Evolutionary conservation across 2,113 vertebrate genomes (phyloP), one percentile per base, ranked within the genome.

Genomic region (Dendrocopos noguchii): DNA sequence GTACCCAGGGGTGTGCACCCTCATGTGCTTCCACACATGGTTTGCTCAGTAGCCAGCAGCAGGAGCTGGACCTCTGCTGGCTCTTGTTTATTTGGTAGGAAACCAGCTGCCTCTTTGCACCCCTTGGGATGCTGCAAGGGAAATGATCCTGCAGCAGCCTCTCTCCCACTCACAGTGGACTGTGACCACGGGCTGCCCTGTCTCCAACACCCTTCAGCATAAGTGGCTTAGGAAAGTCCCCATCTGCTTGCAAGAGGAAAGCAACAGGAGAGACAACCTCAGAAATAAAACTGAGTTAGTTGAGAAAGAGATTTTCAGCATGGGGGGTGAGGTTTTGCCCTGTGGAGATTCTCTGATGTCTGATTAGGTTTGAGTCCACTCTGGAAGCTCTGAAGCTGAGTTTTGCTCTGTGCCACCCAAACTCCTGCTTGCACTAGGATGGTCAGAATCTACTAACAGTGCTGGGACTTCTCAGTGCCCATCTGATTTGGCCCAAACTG

Each of bases 141-240:
- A 24, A 57, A 47, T 28, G 27, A 59, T 12, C 31, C 22, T 0
- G 1, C 27, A 15, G 36, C 21, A 50, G 0, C 17, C 15, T 17
- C 64, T 66, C 10, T 68, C n/a, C 55, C 14, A 28, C 42, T 60
- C 6, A 0, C 53, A 53, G 15, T 0, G 0, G 17, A 12, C 55
- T 1, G 0, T 19, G 65, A 15, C 28, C 1, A 0, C 19, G 55
- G 33, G 11, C 34, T 29, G 5, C 56, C 25, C 24, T 64, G 15
- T 12, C 22, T 50, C 53, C 0, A 2, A 28, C 3, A 19, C 15
- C 39, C 39, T 86, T 77, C n/a, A 53, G 36, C 22, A 39, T 14
- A 31, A 82, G 33, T 74, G 70, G 25, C 61, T 87, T 81, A 39
- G 57, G 34, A 74, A 71, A 63, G 66, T 66, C 8, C 39, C 15